Conservation (phyloP, 2,113 vertebrate species). For the Perognathus longimembris region DNA sequence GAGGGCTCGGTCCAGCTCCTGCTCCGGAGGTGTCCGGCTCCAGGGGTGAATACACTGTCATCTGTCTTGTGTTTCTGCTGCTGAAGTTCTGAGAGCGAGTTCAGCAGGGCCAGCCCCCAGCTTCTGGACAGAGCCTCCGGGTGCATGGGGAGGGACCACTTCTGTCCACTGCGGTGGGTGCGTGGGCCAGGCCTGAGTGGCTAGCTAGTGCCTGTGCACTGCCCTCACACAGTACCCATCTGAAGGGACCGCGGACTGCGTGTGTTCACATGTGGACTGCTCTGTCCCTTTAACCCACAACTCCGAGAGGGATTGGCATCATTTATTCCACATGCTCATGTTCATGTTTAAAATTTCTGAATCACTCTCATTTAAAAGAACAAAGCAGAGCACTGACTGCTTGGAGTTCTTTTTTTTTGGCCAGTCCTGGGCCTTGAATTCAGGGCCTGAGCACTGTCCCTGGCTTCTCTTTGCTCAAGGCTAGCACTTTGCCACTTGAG, state of each 20-base stretch:
- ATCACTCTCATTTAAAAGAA: neutral
- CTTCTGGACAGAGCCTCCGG: neutral
- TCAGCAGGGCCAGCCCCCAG: neutral
- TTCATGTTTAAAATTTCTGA: neutral
- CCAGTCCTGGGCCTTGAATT: too few species aligned
- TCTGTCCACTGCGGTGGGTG: neutral
- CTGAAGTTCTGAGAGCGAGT: neutral
- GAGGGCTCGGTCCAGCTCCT: neutral
- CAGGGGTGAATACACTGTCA: neutral
- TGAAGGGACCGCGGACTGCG: neutral
- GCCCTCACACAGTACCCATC: too few species aligned
- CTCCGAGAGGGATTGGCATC: neutral
- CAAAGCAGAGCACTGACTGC: neutral
- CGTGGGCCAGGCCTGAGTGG: accelerated
- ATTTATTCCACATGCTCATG: neutral
- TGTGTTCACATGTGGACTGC: accelerated
- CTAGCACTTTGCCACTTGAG: too few species aligned
- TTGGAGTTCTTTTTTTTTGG: too few species aligned
- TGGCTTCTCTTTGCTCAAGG: too few species aligned
- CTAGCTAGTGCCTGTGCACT: accelerated
- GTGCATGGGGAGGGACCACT: accelerated
- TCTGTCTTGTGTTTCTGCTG: neutral
- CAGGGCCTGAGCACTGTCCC: too few species aligned
- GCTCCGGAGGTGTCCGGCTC: neutral
- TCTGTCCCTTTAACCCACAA: neutral